phyloP scores from a whole-genome alignment of 2,888 invertebrate genomes.

The Homarus gammarus region DNA sequence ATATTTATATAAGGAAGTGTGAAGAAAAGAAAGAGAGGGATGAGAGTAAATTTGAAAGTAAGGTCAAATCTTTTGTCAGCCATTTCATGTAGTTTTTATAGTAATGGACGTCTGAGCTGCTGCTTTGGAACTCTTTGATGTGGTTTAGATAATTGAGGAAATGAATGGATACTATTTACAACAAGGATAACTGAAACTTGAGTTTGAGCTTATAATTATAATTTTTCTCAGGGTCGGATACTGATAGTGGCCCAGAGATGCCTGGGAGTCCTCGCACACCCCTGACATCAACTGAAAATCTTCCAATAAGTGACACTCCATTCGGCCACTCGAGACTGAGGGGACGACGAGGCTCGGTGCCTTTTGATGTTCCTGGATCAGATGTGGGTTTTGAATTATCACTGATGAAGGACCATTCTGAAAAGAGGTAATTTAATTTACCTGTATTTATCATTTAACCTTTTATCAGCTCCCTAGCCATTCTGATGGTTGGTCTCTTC shows the following conservation, averaged over 20 bases:
- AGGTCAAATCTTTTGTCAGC: too few relatives aligned
- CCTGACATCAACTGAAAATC: slow-evolving; percentile 41
- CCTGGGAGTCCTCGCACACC: slow-evolving; percentile 29
- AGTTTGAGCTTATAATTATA: background rate
- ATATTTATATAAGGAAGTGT: too few relatives aligned
- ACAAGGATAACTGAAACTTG: background rate
- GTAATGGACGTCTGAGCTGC: too few relatives aligned
- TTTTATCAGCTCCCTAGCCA: too few relatives aligned
- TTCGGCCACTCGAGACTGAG: slow-evolving; percentile 47
- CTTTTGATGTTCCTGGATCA: slow-evolving; percentile 49
- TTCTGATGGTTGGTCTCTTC: too few relatives aligned
- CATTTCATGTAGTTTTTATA: too few relatives aligned
- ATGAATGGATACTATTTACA: too few relatives aligned
- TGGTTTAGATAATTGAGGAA: too few relatives aligned
- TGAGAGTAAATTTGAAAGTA: too few relatives aligned
- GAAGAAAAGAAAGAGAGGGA: too few relatives aligned
- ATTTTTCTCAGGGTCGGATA: slow-evolving; percentile 9
- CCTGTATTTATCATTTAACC: too few relatives aligned
- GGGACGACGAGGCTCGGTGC: slow-evolving; percentile 57
- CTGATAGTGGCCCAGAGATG: slow-evolving; percentile 32
- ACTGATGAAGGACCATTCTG: slow-evolving; percentile 36
- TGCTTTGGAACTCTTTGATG: too few relatives aligned
- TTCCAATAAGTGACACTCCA: slow-evolving; percentile 32
- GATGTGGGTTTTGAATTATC: slow-evolving; percentile 13
- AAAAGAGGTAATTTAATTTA: slow-evolving; percentile 24